Percentiles rank a stretch among this genome's conserved stretches.
Conservation (phyloP, 2,797 vertebrate species). For the Clarias fuscus region DNA sequence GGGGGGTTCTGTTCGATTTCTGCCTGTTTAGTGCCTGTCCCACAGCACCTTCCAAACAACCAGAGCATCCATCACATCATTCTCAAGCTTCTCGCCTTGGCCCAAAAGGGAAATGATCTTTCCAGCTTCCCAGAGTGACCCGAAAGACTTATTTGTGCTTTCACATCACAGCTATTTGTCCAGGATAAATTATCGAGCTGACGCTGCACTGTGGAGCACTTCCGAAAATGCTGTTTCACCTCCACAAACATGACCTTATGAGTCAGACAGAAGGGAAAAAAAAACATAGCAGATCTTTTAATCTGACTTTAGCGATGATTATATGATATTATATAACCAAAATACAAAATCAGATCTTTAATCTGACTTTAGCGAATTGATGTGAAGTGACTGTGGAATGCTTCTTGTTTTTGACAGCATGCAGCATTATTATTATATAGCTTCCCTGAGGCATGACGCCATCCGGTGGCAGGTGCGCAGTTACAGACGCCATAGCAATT, state of each 20-base stretch:
- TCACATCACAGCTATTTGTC: slow-evolving; percentile 34
- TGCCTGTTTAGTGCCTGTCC: background rate
- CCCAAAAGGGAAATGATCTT: background rate
- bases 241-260: slow-evolving; percentile 13
- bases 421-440: background rate
- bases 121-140: background rate
- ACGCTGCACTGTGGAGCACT: background rate
- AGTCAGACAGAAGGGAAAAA: background rate
- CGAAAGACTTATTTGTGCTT: slow-evolving; percentile 12
- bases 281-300: background rate
- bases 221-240: slow-evolving; percentile 8
- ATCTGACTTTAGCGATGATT: background rate
- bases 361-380: background rate
- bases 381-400: background rate
- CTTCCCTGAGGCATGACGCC: background rate
- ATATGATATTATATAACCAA: background rate
- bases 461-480: slow-evolving; percentile 16
- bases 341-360: too few relatives aligned
- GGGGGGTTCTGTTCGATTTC: background rate
- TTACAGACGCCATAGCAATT: slow-evolving; percentile 39
- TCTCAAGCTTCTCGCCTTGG: background rate
- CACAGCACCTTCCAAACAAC: background rate
- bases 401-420: background rate
- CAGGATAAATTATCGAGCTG: slow-evolving; percentile 37
- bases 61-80: background rate